phyloP scores from a whole-genome alignment of 1,140 invertebrate species.

The Neotoxoptera formosana region DNA sequence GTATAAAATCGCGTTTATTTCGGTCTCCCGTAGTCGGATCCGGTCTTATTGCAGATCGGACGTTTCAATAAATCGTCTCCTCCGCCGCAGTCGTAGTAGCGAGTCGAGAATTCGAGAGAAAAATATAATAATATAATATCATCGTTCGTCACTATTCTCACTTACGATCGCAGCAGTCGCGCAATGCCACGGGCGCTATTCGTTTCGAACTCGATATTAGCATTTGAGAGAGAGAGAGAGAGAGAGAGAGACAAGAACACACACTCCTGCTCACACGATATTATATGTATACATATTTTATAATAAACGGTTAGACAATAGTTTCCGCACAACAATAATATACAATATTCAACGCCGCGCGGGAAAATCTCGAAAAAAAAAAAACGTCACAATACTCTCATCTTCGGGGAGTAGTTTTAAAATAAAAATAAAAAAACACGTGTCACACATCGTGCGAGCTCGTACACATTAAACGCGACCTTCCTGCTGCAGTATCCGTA shows the following conservation, averaged over 20 bases:
- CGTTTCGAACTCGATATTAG: neutral
- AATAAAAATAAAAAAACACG: neutral
- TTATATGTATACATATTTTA: neutral
- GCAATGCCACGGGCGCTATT: neutral
- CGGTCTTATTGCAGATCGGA: neutral
- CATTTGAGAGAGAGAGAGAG: neutral
- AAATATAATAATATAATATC: neutral
- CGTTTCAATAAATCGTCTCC: neutral
- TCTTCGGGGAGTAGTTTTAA: neutral
- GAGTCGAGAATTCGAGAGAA: neutral
- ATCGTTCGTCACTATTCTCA: neutral
- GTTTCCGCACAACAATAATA: neutral
- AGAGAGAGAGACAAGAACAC: too few relatives aligned
- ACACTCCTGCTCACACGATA: neutral
- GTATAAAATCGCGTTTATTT: too few relatives aligned
- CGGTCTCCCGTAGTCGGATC: too few relatives aligned
- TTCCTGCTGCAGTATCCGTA: neutral
- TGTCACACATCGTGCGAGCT: neutral
- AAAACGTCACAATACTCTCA: neutral
- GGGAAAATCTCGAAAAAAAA: neutral
- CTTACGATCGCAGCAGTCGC: neutral
- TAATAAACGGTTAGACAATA: neutral
- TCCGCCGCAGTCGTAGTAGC: neutral
- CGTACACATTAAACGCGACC: neutral
- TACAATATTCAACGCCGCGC: neutral